Conservation (phyloP, 2,113 vertebrate genomes). For the Thamnophis sirtalis region DNA sequence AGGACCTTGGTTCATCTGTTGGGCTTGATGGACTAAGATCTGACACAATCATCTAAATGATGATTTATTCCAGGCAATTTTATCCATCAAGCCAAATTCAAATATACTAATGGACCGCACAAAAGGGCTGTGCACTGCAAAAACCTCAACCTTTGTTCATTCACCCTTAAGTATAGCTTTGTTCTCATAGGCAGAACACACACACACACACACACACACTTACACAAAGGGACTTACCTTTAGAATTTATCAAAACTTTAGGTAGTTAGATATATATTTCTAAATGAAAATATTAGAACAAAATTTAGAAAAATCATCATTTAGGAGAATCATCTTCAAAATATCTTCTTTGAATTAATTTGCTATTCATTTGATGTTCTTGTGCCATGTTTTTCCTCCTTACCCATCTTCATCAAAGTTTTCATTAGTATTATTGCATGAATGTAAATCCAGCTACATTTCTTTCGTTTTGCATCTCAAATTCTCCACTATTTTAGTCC, state of each 20-base stretch:
- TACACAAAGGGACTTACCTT: conserved; percentile 40
- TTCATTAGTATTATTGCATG: conserved; percentile 31
- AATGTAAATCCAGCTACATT: not conserved
- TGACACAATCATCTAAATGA: conserved; percentile 59
- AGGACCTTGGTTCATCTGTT: conserved; percentile 54
- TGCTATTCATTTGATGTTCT: conserved; percentile 54
- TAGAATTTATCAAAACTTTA: conserved; percentile 55
- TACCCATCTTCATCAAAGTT: conserved; percentile 47
- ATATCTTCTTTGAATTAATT: conserved; percentile 57
- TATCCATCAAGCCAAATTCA: conserved; percentile 54
- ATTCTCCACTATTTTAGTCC: conserved; percentile 34
- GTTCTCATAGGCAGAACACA: conserved; percentile 47
- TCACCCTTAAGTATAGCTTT: conserved; percentile 41
- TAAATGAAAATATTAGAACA: conserved; percentile 39
- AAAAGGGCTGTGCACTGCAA: conserved; percentile 30
- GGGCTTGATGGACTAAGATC: conserved; percentile 52
- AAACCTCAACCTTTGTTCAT: conserved; percentile 15
- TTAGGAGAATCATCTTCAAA: conserved; percentile 44
- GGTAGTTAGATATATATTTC: conserved; percentile 56
- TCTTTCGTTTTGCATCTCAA: not conserved
- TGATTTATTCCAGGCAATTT: conserved; percentile 64
- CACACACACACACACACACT: not conserved
- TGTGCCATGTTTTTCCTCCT: conserved; percentile 20
- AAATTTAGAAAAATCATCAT: conserved; percentile 42
- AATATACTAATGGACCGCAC: conserved; percentile 51